Conservation (phyloP, 2,797 vertebrate genomes). For the Florisuga fusca region DNA sequence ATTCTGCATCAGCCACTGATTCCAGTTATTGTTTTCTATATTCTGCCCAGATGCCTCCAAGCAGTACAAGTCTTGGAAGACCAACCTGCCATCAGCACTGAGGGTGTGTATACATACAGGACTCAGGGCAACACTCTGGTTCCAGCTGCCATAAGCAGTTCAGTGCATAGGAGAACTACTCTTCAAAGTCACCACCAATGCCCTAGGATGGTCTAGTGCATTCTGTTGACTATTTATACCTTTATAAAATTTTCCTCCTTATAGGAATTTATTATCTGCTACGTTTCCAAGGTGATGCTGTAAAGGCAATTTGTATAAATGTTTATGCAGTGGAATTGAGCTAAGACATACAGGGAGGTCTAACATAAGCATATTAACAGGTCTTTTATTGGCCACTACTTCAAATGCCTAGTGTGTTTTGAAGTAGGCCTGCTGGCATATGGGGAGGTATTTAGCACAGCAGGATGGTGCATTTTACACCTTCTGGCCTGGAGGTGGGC, state of each 20-base stretch:
- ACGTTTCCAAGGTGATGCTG: not conserved
- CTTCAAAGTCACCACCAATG: not conserved
- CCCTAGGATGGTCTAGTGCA: not conserved
- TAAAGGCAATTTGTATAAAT: not conserved
- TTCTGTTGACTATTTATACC: not conserved
- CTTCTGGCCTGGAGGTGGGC: not conserved
- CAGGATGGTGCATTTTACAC: not conserved
- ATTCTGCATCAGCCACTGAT: not conserved
- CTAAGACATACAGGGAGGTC: not conserved
- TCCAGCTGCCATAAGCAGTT: rapidly evolving
- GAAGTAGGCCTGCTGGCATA: not conserved
- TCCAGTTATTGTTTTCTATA: not conserved
- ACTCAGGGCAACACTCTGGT: not conserved
- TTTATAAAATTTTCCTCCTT: not conserved
- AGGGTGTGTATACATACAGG: rapidly evolving
- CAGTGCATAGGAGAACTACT: not conserved
- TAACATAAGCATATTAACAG: not conserved
- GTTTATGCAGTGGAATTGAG: not conserved
- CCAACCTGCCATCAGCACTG: not conserved
- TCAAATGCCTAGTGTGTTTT: not conserved
- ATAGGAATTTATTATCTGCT: not conserved
- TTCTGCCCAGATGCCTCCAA: rapidly evolving
- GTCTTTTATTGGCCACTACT: not conserved
- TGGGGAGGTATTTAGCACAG: not conserved
- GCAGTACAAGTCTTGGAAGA: not conserved